Conservation (phyloP, 2,888 invertebrate genomes). For the Rotaria macrura region DNA sequence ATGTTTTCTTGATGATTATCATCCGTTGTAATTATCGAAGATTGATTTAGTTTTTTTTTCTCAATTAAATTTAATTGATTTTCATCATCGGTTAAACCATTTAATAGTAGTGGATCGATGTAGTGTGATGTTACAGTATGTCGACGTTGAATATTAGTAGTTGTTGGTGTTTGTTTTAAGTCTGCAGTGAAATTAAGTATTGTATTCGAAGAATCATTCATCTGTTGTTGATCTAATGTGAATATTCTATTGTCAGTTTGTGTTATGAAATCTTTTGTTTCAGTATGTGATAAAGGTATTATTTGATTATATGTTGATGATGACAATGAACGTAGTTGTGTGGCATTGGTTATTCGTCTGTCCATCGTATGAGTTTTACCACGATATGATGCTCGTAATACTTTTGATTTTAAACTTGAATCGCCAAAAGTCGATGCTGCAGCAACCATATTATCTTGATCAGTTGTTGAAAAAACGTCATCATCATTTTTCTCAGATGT, state of each 20-base stretch:
- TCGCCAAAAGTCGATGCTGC: conserved; percentile 21
- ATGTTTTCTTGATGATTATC: neutral
- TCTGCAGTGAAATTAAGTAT: neutral
- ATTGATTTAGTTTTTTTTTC: neutral
- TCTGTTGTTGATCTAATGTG: neutral
- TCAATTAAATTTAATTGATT: neutral
- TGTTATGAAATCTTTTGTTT: neutral
- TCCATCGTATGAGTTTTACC: conserved; percentile 29
- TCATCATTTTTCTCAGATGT: neutral
- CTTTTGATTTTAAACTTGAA: conserved; percentile 27
- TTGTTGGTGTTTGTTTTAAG: neutral
- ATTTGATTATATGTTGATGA: neutral
- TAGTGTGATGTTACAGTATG: neutral
- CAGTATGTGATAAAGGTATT: neutral
- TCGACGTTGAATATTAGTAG: neutral
- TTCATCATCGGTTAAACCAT: neutral
- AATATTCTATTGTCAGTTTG: neutral
- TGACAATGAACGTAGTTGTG: neutral
- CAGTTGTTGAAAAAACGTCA: neutral
- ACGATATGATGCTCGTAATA: conserved; percentile 26
- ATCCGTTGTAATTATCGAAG: neutral
- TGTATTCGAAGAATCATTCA: neutral
- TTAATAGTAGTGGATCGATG: neutral
- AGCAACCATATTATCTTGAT: neutral
- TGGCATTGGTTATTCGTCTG: neutral